Conservation (phyloP, 2,888 invertebrate species). For the Schrankia costaestrigalis region DNA sequence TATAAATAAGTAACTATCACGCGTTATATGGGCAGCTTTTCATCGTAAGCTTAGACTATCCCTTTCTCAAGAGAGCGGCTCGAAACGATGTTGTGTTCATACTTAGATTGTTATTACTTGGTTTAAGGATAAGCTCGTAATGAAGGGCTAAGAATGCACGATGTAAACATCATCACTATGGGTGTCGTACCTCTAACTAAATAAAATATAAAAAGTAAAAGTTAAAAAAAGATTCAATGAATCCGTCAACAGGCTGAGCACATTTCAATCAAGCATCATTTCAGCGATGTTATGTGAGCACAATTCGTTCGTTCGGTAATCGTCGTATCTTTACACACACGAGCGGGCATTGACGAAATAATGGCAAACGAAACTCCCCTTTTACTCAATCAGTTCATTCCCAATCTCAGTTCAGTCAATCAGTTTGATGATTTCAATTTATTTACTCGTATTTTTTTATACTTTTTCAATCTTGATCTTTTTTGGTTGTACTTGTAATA, state of each 20-base stretch:
- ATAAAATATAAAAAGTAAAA: not conserved
- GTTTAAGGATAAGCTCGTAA: too few species aligned
- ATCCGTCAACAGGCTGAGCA: constrained; percentile 14
- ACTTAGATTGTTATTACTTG: too few species aligned
- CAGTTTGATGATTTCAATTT: constrained; percentile 28
- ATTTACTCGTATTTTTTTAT: constrained; percentile 19
- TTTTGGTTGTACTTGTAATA: constrained; percentile 1
- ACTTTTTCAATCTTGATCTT: constrained; percentile 6
- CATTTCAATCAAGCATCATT: constrained; percentile 11
- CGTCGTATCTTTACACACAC: constrained; percentile 33
- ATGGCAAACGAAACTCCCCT: constrained; percentile 23
- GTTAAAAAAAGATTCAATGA: constrained; percentile 3
- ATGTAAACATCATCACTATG: too few species aligned
- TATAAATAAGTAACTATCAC: too few species aligned
- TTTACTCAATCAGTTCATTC: constrained; percentile 22
- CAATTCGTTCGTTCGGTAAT: constrained; percentile 23
- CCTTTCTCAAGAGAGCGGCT: too few species aligned
- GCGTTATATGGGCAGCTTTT: too few species aligned
- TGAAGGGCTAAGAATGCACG: too few species aligned
- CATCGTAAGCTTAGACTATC: too few species aligned
- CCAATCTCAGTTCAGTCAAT: constrained; percentile 19
- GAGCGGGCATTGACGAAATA: constrained; percentile 35
- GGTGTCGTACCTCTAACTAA: too few species aligned
- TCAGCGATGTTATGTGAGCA: constrained; percentile 16
- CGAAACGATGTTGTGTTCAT: too few species aligned